Conservation (phyloP, 92 coral and sea anemone genomes). For the Epizoanthus fatuus region DNA sequence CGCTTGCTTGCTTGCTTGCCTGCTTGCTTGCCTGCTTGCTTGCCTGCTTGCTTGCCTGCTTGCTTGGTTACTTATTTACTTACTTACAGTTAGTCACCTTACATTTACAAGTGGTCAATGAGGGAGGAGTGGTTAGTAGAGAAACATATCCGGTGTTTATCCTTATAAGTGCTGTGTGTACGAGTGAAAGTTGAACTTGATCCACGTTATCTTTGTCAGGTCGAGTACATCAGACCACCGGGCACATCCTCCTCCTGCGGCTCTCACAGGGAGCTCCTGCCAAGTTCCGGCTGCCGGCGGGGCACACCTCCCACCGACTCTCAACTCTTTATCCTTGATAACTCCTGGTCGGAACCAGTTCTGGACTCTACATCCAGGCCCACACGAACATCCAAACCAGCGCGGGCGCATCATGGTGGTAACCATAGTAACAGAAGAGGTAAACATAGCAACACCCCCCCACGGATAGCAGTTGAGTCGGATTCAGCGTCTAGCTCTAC, state of each 20-base stretch:
- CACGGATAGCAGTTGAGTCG: conserved; percentile 75
- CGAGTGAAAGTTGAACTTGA: not conserved
- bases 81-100: no score
- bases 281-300: conserved; percentile 79
- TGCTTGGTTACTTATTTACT: no score
- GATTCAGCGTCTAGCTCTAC: conserved; percentile 89
- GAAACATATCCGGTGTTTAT: not conserved
- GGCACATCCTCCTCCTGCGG: conserved; percentile 84
- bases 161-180: not conserved
- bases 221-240: conserved; percentile 75
- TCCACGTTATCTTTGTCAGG: conserved; percentile 34
- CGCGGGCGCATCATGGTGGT: conserved; percentile 49
- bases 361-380: conserved; percentile 42
- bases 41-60: no score
- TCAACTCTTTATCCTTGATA: conserved; percentile 75
- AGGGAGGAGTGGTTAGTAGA: no score
- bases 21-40: no score
- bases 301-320: conserved; percentile 87
- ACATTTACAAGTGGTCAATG: no score
- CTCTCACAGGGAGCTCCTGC: conserved; percentile 84
- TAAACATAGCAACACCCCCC: conserved; percentile 64
- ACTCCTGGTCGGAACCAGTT: conserved; percentile 57
- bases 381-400: conserved; percentile 53
- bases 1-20: no score
- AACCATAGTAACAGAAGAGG: conserved; percentile 43